Evolutionary conservation across 2,888 invertebrate species (phyloP), one percentile per base, ranked within the genome.

Genomic region (Rambutsinella grinnellia): DNA sequence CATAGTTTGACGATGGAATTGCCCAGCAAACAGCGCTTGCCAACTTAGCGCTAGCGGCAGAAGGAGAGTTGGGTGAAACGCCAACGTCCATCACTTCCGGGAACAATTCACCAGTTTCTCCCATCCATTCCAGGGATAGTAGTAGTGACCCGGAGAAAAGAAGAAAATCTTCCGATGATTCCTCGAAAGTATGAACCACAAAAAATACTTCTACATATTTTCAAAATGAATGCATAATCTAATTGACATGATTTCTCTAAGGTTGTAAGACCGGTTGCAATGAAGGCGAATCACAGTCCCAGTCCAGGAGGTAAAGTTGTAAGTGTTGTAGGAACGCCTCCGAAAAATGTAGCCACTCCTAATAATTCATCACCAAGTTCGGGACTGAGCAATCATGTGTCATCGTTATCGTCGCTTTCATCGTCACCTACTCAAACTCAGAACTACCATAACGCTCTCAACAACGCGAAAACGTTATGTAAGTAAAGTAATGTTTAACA

Each of bases 181-280:
- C 85, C 85, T 70, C 83, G 81, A 71, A 85, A 85, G 81, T 81
- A 67, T 63, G 63, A 56, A n/a, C n/a, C n/a, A n/a, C n/a, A n/a
- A n/a, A n/a, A n/a, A n/a, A n/a, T n/a, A n/a, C n/a, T n/a, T n/a
- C n/a, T n/a, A n/a, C n/a, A n/a, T n/a, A n/a, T n/a, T n/a, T n/a
- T n/a, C n/a, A n/a, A n/a, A n/a, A n/a, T n/a, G n/a, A n/a, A n/a
- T n/a, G n/a, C n/a, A n/a, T n/a, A n/a, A n/a, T n/a, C n/a, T n/a
- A n/a, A n/a, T n/a, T n/a, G n/a, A n/a, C n/a, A n/a, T n/a, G n/a
- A n/a, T n/a, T n/a, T n/a, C n/a, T n/a, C n/a, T n/a, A n/a, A 94
- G 93, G 94, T 93, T 87, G 92, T 95, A 84, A 95, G 95, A 89
- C 95, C 95, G 80, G 92, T 92, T 86, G 93, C 95, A 83, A 91